Base-by-base conservation (phyloP, 1,140 invertebrate genomes). In the Geopemphigus sp. region DNA sequence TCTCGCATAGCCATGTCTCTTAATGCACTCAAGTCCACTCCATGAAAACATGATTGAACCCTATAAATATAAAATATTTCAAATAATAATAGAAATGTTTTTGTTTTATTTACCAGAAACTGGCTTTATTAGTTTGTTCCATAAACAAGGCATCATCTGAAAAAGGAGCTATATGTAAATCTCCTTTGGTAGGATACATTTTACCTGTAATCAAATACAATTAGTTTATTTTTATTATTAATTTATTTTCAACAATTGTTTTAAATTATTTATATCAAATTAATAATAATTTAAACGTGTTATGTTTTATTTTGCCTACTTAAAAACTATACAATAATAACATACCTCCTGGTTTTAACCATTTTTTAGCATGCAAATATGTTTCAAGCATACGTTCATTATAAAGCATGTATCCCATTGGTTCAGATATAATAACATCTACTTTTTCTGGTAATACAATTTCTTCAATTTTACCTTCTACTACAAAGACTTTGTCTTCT, bases 331-430 rank as follows among this genome's bases (percentile, higher is more conserved):
- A 76, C 53, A 80, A 53, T 2, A 26, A 17, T 70, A 72, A 53
- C 80, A 83, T 84, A 88, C 95, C 96, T 85, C 91, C 91, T 68
- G 95, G 93, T 87, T 92, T 93, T 17, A 99, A 88, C 95, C 96
- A 99, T 85, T 99, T 99, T 85, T 98, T 98, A 5, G 97, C 97
- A 88, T 99, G 97, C 63, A 99, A 87, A 87, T 97, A 99, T 8
- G 96, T 98, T 88, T 99, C 98, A 81, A 99, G 87, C 98, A 99
- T 99, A 82, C 98, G 89, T 87, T 99, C 98, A 87, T 99, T 99
- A 84, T 98, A 98, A 15, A 99, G 87, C 98, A 99, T 99, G 84
- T 99, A 99, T 39, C 98, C 98, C 98, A 99, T 99, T 0, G 98
- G 98, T 87, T 99, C 98, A 12, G 96, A 98, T 81, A 99, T 96